These are phyloP conservation scores for Lamproptera curius DNA, from an alignment of 2,888 invertebrate species.

Conservation along the genomic window DNA sequence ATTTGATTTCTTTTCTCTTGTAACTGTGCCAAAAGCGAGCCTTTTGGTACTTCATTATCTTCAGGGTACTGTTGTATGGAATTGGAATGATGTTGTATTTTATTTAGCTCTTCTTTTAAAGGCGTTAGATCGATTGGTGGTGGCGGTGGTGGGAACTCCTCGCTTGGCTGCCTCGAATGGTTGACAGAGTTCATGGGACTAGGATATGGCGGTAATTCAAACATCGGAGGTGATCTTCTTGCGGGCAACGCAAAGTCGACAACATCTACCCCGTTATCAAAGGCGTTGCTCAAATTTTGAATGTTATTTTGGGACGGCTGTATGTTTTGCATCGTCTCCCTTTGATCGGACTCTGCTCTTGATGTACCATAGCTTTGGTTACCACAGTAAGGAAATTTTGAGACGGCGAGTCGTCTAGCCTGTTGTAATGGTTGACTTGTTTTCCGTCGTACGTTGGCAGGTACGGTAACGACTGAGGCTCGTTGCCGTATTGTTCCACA, in stretches of 20 bases:
- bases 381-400: slow-evolving; percentile 84
- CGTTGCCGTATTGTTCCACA: slow-evolving; percentile 72
- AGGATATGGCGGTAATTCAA: slow-evolving; percentile 88
- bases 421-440: slow-evolving; percentile 54
- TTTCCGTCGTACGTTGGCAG: slow-evolving; percentile 75
- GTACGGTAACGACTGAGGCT: slow-evolving; percentile 81
- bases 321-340: slow-evolving; percentile 50
- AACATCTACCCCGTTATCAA: slow-evolving; percentile 79
- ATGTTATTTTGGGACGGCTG: slow-evolving; percentile 49
- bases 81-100: slow-evolving; percentile 51
- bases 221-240: slow-evolving; percentile 62
- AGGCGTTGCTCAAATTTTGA: slow-evolving; percentile 59
- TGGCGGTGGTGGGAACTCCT: slow-evolving; percentile 94
- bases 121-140: slow-evolving; percentile 85
- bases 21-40: slow-evolving; percentile 79
- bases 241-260: slow-evolving; percentile 78
- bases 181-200: slow-evolving; percentile 86
- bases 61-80: slow-evolving; percentile 38
- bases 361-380: slow-evolving; percentile 91
- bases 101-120: slow-evolving; percentile 79
- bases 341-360: slow-evolving; percentile 85
- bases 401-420: slow-evolving; percentile 57
- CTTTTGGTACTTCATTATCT: slow-evolving; percentile 50
- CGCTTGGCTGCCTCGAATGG: slow-evolving; percentile 91
- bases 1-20: slow-evolving; percentile 82